Base-by-base conservation (phyloP, 2,888 invertebrate genomes). In the Folsomia manolachei region DNA sequence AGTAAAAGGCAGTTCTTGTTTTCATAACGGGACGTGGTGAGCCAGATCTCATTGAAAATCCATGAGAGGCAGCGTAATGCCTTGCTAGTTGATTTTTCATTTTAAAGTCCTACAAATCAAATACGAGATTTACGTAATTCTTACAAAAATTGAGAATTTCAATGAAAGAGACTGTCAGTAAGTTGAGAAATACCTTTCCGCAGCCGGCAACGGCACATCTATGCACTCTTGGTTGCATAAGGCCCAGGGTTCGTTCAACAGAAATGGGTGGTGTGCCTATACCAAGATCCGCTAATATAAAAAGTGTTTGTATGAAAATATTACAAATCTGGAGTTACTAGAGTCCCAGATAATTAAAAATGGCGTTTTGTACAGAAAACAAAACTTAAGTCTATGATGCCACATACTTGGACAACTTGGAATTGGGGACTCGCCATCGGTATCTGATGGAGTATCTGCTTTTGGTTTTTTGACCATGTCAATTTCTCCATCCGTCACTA, bases 11-110 rank as follows among this genome's bases (percentile, higher is more conserved):
- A 80, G 96, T 95, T 82, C 97, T 89, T 69, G 97, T 97, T 87
- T 97, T 97, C 95, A 96, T 95, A 63, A 97, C 94, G 69, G 97
- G 96, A 71, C 95, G 88, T 73, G 95, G 91, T 64, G 91, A 91
- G 76, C 90, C 90, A 18, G 90, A 87, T 78, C 90, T 86, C 82
- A 93, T 88, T 71, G 90, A 88, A 73, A 87, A 82, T 73, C 93
- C 93, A 86, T 97, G 97, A 71, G 94, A 93, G 81, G 93, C 93
- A 71, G 94, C 95, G 85, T 95, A 92, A 86, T 97, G 97, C 75
- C 95, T 90, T 76, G 93, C 93, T 81, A 97, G 87, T 85, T 97
- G 96, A 74, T 95, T 92, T 86, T 96, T 97, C 82, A 96, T 85
- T 84, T 96, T 95, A 86, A 97, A 97, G 86, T 97, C 96, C 86